Percentiles rank a stretch among this genome's conserved stretches.
These are phyloP conservation scores for Macrosteles quadrilineatus DNA, from an alignment of 1,140 invertebrate genomes.

Conservation along the genomic window DNA sequence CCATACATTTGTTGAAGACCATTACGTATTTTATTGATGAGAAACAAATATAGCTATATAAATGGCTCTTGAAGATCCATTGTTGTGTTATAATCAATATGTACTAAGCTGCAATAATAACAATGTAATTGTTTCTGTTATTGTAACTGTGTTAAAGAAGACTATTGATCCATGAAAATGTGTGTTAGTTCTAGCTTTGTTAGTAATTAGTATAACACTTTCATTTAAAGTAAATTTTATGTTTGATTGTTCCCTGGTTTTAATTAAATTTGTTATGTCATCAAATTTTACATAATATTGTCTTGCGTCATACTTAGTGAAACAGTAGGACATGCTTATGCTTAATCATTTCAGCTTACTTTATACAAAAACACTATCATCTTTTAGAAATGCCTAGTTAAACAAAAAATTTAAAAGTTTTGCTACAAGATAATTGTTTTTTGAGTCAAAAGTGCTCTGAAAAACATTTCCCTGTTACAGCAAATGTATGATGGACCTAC, in stretches of 20 bases:
- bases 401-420: slow-evolving; percentile 18
- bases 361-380: slow-evolving; percentile 26
- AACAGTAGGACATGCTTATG: slow-evolving; percentile 38
- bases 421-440: slow-evolving; percentile 35
- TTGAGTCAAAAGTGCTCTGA: slow-evolving; percentile 36
- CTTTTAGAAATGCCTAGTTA: not conserved
- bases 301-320: slow-evolving; percentile 42
- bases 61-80: slow-evolving; percentile 5
- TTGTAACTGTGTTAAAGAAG: not conserved
- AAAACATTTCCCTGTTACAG: slow-evolving; percentile 33
- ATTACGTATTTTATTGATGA: slow-evolving; percentile 12
- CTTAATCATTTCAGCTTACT: slow-evolving; percentile 38
- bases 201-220: slow-evolving; percentile 24
- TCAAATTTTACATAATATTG: slow-evolving; percentile 29
- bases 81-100: slow-evolving; percentile 18
- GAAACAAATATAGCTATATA: slow-evolving; percentile 8
- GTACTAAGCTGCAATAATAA: slow-evolving; percentile 18
- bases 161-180: slow-evolving; percentile 8
- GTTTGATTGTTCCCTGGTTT: slow-evolving; percentile 23
- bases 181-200: slow-evolving; percentile 29
- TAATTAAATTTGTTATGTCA: slow-evolving; percentile 29
- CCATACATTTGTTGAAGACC: not conserved
- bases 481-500: slow-evolving; percentile 44
- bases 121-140: slow-evolving; percentile 12
- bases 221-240: slow-evolving; percentile 10